Conservation (phyloP, 2,113 vertebrate species). For the Potamarius usumacintae region DNA sequence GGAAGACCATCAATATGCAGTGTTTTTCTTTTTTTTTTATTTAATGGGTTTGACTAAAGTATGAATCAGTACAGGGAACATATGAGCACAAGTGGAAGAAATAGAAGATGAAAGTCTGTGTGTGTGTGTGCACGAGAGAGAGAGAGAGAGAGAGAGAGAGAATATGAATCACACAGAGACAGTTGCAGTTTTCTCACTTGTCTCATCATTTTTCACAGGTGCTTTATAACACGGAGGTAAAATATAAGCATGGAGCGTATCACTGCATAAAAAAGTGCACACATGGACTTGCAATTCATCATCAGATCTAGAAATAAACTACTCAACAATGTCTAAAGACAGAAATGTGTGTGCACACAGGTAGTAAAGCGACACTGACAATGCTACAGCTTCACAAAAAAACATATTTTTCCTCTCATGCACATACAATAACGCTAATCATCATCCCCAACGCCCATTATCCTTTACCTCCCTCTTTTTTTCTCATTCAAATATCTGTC, state of each 20-base stretch:
- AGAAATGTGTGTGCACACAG: not conserved
- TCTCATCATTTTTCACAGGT: not conserved
- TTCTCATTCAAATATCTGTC: constrained; percentile 34
- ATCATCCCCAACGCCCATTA: constrained; percentile 53
- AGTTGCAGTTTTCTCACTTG: constrained; percentile 6
- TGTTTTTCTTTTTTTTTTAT: not conserved
- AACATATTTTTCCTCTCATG: not conserved
- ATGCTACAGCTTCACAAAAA: not conserved
- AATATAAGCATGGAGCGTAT: constrained; percentile 16
- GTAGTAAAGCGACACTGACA: not conserved
- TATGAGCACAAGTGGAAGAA: not conserved
- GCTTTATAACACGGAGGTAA: constrained; percentile 13
- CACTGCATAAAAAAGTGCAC: not conserved
- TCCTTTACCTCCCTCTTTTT: constrained; percentile 54
- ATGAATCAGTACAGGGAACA: not conserved
- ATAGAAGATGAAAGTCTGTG: not conserved
- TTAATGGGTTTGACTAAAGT: not conserved
- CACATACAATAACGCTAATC: not conserved
- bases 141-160: not conserved
- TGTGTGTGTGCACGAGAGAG: not conserved
- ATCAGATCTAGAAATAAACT: not conserved
- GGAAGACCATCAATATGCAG: not conserved
- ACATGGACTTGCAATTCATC: not conserved
- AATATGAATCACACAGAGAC: constrained; percentile 7
- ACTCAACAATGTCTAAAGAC: not conserved